Evolutionary conservation across 2,888 invertebrate genomes (phyloP).

Genomic region (Pomacea canaliculata): DNA sequence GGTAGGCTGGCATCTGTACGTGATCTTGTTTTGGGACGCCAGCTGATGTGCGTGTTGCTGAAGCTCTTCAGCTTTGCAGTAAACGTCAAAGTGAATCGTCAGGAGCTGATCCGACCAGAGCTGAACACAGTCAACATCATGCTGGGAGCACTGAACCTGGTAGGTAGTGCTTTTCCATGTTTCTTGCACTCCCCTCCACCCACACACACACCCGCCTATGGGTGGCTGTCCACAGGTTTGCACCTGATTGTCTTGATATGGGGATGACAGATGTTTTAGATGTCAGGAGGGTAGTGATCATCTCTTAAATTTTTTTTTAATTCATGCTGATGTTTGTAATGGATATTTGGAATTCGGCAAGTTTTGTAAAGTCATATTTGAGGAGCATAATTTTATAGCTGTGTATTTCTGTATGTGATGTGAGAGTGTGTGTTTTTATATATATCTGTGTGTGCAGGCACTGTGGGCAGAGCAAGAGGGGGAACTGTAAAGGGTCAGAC

Average conservation of each 20-base stretch:
- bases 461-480: slow-evolving; percentile 68
- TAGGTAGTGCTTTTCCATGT: slow-evolving; percentile 53
- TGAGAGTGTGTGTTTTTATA: neutral
- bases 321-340: no score
- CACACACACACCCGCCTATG: no score
- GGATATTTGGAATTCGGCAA: no score
- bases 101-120: slow-evolving; percentile 87
- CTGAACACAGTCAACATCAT: slow-evolving; percentile 72
- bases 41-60: slow-evolving; percentile 88
- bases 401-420: neutral
- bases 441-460: slow-evolving; percentile 43
- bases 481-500: slow-evolving; percentile 70
- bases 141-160: slow-evolving; percentile 81
- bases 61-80: slow-evolving; percentile 91
- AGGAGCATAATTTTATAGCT: neutral
- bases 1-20: slow-evolving; percentile 83
- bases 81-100: slow-evolving; percentile 86
- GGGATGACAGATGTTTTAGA: neutral
- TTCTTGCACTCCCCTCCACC: neutral
- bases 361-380: no score
- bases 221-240: neutral
- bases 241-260: neutral
- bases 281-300: neutral
- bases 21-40: slow-evolving; percentile 87
- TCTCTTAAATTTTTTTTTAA: neutral